Percentiles rank a stretch among this genome's conserved stretches.
phyloP scores from a whole-genome alignment of 2,888 invertebrate genomes.

The Erynnis tages region DNA sequence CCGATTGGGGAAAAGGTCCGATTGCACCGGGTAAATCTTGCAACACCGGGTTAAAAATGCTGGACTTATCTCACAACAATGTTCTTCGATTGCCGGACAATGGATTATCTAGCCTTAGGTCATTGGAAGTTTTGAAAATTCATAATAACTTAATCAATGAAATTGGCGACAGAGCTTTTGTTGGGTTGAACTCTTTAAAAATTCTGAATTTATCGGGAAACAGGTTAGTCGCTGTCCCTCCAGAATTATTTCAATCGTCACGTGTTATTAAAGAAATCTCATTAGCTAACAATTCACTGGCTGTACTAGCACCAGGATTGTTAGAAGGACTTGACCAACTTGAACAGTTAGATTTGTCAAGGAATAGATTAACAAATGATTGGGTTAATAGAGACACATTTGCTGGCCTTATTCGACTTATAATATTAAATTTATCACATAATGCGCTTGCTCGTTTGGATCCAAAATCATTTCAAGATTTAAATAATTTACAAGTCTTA shows the following conservation, averaged over 20 bases:
- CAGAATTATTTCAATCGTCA: constrained; percentile 88
- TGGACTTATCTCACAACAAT: constrained; percentile 89
- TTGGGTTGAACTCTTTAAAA: constrained; percentile 85
- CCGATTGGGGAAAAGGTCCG: constrained; percentile 86
- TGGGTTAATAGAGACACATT: constrained; percentile 91
- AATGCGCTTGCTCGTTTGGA: constrained; percentile 87
- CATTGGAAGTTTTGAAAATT: constrained; percentile 86
- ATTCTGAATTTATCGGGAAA: constrained; percentile 91
- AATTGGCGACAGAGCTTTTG: constrained; percentile 88
- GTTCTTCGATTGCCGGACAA: constrained; percentile 86
- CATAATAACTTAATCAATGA: constrained; percentile 89
- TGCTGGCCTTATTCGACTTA: constrained; percentile 86
- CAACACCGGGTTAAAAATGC: constrained; percentile 84
- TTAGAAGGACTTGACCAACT: constrained; percentile 88
- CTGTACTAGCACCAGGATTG: constrained; percentile 87
- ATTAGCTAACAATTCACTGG: constrained; percentile 90
- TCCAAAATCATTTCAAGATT: constrained; percentile 86
- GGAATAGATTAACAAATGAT: constrained; percentile 87
- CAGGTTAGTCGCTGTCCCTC: constrained; percentile 88
- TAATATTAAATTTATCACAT: constrained; percentile 87
- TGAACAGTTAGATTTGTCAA: constrained; percentile 86
- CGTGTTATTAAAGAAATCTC: constrained; percentile 86
- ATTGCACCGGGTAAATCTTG: constrained; percentile 86
- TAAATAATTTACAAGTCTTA: constrained; percentile 87
- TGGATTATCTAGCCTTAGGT: constrained; percentile 85